Base-by-base conservation (phyloP, 2,797 vertebrate genomes). In the Epinephelus coioides region DNA sequence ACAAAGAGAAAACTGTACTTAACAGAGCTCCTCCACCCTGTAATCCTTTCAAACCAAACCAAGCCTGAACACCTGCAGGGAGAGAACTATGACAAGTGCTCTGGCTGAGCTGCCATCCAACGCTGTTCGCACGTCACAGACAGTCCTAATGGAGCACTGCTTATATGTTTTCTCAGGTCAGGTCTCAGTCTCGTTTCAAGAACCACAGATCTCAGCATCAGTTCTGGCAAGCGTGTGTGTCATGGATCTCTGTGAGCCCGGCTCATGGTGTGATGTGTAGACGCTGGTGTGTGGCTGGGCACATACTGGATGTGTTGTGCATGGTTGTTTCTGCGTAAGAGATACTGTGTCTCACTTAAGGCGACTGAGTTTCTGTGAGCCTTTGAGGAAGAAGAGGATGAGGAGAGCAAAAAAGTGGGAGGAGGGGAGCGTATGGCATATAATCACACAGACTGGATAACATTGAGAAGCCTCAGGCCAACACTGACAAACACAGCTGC, bases 401-500 rank as follows among this genome's bases (percentile, higher is more conserved):
- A 76, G 72, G 25, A 54, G 25, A 67, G 49, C 60, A 79, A 65
- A 76, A 75, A 75, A 73, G 61, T 38, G 55, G 76, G 76, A 79
- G 78, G 71, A 72, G 72, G 73, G 71, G 43, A 79, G 79, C 4
- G 46, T 82, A 79, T 78, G 68, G 71, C 64, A 79, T 87, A 76
- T 89, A 88, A 90, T 90, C 87, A 89, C 85, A 81, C 78, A 66
- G 73, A 69, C 81, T 85, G 80, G 83, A 89, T 89, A 88, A 91
- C 86, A 90, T 50, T 89, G 85, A 89, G 83, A 82, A 85, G 88
- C 91, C 88, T 77, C n/a, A 13, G 91, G 91, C 84, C 89, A 86
- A 80, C 80, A 55, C 86, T 82, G 84, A 90, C 88, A 90, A 93
- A 91, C 91, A 89, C 92, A 94, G 91, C 92, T 94, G 93, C 93